These are phyloP conservation scores for Bergia sp. DNA, from an alignment of 92 coral and sea anemone species.

Conservation along the genomic window DNA sequence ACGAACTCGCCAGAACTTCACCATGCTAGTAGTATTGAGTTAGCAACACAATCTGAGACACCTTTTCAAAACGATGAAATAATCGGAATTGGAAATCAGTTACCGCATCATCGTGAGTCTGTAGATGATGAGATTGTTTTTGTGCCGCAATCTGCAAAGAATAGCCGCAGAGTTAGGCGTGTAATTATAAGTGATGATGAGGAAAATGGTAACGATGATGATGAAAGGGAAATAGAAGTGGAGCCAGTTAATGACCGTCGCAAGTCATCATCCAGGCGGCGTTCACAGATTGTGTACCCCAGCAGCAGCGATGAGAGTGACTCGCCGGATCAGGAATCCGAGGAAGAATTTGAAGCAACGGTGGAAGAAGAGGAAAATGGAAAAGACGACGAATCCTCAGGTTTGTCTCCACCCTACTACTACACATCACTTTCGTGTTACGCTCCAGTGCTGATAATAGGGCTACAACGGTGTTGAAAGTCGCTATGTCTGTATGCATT, in stretches of 20 bases:
- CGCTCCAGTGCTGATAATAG: too few species aligned
- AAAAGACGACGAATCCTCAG: neutral
- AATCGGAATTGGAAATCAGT: neutral
- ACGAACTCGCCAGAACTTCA: neutral
- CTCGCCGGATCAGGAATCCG: neutral
- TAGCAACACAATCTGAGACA: neutral
- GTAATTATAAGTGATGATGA: slow-evolving; percentile 13
- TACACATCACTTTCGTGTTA: too few species aligned
- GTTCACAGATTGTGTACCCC: slow-evolving; percentile 25
- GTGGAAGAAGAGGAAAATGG: neutral
- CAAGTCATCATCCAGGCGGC: slow-evolving; percentile 14
- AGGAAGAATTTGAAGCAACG: neutral
- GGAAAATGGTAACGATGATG: neutral
- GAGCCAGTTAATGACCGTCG: neutral
- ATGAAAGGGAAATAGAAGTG: neutral
- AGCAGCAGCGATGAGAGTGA: slow-evolving; percentile 40
- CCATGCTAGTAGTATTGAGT: neutral
- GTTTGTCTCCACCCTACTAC: neutral
- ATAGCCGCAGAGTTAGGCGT: neutral
- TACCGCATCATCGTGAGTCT: neutral
- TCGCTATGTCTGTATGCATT: too few species aligned
- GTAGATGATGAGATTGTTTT: slow-evolving; percentile 11
- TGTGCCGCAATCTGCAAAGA: neutral
- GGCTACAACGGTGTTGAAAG: too few species aligned
- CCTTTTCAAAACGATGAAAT: neutral